Conservation (phyloP, 1,140 invertebrate genomes). For the Psix sp. region DNA sequence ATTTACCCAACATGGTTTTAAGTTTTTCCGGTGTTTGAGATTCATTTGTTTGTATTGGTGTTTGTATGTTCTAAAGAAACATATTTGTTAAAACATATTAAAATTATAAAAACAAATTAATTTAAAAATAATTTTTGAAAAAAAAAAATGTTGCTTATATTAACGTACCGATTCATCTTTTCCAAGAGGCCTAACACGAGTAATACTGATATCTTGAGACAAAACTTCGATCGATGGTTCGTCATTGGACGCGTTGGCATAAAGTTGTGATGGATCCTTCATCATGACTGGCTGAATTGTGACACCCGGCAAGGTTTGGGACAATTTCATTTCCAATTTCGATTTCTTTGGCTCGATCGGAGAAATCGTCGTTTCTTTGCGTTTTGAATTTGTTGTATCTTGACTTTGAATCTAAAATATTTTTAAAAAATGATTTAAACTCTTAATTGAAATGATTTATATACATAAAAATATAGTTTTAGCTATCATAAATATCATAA, state of each 20-base stretch:
- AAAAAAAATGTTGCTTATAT: not conserved
- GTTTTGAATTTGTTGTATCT: slow-evolving; percentile 59
- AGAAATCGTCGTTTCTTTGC: slow-evolving; percentile 69
- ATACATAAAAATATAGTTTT: too few relatives aligned
- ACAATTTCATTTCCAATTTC: slow-evolving; percentile 69
- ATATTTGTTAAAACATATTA: too few relatives aligned
- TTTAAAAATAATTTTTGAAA: slow-evolving; percentile 12
- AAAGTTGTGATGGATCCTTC: slow-evolving; percentile 60
- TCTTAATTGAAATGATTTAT: too few relatives aligned
- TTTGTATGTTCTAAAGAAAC: slow-evolving; percentile 27
- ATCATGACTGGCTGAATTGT: slow-evolving; percentile 70
- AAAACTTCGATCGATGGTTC: slow-evolving; percentile 72
- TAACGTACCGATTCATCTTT: slow-evolving; percentile 4
- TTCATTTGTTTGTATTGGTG: slow-evolving; percentile 22
- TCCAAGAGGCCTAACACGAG: slow-evolving; percentile 59
- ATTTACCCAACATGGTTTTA: slow-evolving; percentile 63
- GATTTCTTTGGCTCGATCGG: slow-evolving; percentile 70
- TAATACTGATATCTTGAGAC: slow-evolving; percentile 74
- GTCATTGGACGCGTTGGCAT: slow-evolving; percentile 59
- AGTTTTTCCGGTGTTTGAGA: slow-evolving; percentile 65
- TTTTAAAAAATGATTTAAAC: too few relatives aligned
- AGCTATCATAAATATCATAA: too few relatives aligned
- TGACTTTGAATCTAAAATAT: slow-evolving; percentile 39
- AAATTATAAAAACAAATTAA: slow-evolving; percentile 11
- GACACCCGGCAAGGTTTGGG: slow-evolving; percentile 71